These are phyloP conservation scores for Drosophila orosa DNA, from an alignment of 1,140 invertebrate species.

Conservation along the genomic window DNA sequence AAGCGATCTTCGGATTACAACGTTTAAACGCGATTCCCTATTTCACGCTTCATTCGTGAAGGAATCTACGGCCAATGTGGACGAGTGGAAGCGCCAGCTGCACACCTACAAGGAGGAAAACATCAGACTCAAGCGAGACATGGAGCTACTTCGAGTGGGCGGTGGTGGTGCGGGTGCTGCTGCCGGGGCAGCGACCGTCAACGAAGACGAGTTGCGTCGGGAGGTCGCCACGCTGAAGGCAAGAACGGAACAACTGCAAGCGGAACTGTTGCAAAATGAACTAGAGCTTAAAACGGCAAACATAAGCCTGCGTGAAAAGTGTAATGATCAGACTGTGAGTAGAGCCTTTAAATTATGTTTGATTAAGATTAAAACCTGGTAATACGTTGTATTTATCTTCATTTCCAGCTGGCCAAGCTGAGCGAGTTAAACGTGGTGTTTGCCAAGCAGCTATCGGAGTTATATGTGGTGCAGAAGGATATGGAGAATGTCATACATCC, in stretches of 20 bases:
- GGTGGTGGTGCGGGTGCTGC: constrained; percentile 49
- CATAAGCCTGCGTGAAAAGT: constrained; percentile 79
- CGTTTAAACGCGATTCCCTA: neutral
- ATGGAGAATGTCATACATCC: constrained; percentile 84
- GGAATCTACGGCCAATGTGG: constrained; percentile 98
- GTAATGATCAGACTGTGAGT: constrained; percentile 81
- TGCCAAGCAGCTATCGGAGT: constrained; percentile 74
- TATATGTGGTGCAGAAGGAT: constrained; percentile 86
- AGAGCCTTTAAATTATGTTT: neutral
- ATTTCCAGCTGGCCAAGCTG: constrained; percentile 75
- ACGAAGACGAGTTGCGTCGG: constrained; percentile 80
- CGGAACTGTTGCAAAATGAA: constrained; percentile 81
- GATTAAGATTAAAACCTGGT: no score
- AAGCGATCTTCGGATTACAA: neutral
- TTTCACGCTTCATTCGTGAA: constrained; percentile 1
- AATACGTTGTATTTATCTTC: neutral
- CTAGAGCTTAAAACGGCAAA: constrained; percentile 82
- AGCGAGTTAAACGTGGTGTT: constrained; percentile 78
- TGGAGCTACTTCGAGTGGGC: constrained; percentile 74
- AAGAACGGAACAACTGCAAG: constrained; percentile 77
- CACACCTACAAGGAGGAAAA: constrained; percentile 98
- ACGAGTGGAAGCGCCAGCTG: constrained; percentile 98
- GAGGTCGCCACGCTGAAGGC: constrained; percentile 80
- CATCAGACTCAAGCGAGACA: constrained; percentile 90
- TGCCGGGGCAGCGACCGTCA: constrained; percentile 56